Evolutionary conservation across 2,113 vertebrate genomes (phyloP).

Genomic region (Lepidothrix coronata): DNA sequence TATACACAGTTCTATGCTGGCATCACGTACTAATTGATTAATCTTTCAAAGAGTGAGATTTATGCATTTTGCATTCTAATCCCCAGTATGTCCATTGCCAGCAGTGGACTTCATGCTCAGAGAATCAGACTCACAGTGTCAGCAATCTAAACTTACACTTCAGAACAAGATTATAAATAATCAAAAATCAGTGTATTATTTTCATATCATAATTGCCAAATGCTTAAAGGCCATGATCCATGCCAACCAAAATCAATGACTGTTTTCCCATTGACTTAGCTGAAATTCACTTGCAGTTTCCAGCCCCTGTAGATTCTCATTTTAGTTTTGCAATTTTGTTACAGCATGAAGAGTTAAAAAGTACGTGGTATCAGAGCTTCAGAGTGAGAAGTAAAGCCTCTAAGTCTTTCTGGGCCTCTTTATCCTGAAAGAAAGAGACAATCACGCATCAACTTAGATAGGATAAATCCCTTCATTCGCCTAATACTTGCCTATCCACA

Average conservation of each 20-base stretch:
- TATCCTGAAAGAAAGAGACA: slow-evolving; percentile 80
- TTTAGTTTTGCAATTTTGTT: not conserved
- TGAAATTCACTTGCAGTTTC: not conserved
- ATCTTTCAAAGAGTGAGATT: not conserved
- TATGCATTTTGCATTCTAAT: not conserved
- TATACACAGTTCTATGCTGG: slow-evolving; percentile 26
- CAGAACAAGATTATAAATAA: slow-evolving; percentile 28
- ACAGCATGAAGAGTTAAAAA: slow-evolving; percentile 28
- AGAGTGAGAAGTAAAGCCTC: slow-evolving; percentile 77
- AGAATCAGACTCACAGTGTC: slow-evolving; percentile 35
- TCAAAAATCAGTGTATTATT: not conserved
- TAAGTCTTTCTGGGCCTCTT: slow-evolving; percentile 86
- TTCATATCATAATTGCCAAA: not conserved
- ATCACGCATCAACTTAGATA: slow-evolving; percentile 38
- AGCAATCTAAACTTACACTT: slow-evolving; percentile 20
- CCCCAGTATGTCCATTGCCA: slow-evolving; percentile 49
- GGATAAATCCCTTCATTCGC: slow-evolving; percentile 14
- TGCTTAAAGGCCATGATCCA: not conserved
- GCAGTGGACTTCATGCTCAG: slow-evolving; percentile 38
- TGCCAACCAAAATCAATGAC: not conserved
- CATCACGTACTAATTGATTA: not conserved
- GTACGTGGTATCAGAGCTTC: slow-evolving; percentile 67
- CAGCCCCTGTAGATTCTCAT: not conserved
- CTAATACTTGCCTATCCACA: not conserved
- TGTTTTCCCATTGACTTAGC: not conserved